Base-by-base conservation (phyloP, 1,140 invertebrate species). In the Drosophila ironensis region DNA sequence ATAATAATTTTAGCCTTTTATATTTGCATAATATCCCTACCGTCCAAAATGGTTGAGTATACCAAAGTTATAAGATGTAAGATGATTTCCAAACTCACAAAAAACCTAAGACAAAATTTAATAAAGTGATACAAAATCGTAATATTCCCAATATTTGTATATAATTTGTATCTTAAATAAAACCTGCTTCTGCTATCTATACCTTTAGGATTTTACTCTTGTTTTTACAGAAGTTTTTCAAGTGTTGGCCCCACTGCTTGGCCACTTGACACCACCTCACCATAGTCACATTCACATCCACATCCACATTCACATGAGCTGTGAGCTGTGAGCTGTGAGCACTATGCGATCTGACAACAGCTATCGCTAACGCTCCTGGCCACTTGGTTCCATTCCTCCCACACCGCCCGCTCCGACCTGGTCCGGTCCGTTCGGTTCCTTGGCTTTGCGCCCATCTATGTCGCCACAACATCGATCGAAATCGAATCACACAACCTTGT, bases 211-310 rank as follows among this genome's bases (percentile, higher is more conserved):
- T n/a, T n/a, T n/a, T n/a, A n/a, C n/a, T n/a, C n/a, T n/a, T n/a
- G n/a, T 14, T 1, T 19, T 16, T 35, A 19, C 33, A 5, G 0
- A 1, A 6, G 1, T 6, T 7, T n/a, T 16, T 14, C 4, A 0
- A 4, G 3, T 11, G 30, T 60, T 71, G 66, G n/a, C 37, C 25
- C 30, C 61, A 67, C 48, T 67, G 40, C 14, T 17, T 12, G 16
- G 24, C 71, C 75, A 80, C 75, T 80, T 80, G 75, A 77, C 73
- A 64, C 72, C 75, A 28, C 52, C 44, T 46, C 45, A 42, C 53
- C 48, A 48, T 24, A 51, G n/a, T n/a, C n/a, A n/a, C n/a, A n/a
- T n/a, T n/a, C n/a, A n/a, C 30, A 35, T 6, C 6, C 28, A 3
- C 9, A 3, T n/a, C 27, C 44, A 33, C 44, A 35, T 35, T 11